Percentiles rank a stretch among this genome's conserved stretches.
Evolutionary conservation across 2,113 vertebrate species (phyloP).

Genomic region (Oceanodroma tethys): DNA sequence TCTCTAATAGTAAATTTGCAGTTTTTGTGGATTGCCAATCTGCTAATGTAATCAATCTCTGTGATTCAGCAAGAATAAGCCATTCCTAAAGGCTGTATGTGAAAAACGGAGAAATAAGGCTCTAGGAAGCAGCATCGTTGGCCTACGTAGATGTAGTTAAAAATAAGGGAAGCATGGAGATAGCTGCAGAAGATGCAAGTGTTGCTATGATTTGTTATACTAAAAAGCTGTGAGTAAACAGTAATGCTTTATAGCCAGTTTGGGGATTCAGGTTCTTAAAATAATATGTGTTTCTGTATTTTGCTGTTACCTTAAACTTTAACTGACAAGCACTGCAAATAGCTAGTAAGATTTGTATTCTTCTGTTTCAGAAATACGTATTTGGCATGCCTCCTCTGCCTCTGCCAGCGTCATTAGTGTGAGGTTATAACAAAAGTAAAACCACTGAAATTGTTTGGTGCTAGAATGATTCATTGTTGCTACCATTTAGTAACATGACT

Average conservation of each 20-base stretch:
- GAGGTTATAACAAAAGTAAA: not conserved
- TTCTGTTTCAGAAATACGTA: conserved; percentile 19
- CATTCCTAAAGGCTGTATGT: not conserved
- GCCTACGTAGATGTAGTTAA: not conserved
- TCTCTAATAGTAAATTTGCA: not conserved
- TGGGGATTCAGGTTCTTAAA: not conserved
- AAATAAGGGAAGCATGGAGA: not conserved
- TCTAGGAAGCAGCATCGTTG: not conserved
- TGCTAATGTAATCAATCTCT: not conserved
- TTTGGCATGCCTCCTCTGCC: not conserved
- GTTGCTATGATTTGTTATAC: not conserved
- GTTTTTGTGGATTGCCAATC: not conserved
- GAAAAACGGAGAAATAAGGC: not conserved
- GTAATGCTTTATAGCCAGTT: not conserved
- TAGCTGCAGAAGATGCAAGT: not conserved
- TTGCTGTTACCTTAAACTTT: not conserved
- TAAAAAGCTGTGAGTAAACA: conserved; percentile 25
- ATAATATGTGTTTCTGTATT: not conserved
- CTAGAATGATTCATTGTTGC: not conserved
- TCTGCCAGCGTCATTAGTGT: not conserved
- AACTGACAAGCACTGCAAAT: not conserved
- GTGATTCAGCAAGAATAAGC: not conserved
- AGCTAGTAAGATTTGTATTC: conserved; percentile 1
- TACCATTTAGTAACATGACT: not conserved
- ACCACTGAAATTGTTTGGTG: not conserved